phyloP scores from a whole-genome alignment of 2,888 invertebrate species.

The Xanthorhoe designata region DNA sequence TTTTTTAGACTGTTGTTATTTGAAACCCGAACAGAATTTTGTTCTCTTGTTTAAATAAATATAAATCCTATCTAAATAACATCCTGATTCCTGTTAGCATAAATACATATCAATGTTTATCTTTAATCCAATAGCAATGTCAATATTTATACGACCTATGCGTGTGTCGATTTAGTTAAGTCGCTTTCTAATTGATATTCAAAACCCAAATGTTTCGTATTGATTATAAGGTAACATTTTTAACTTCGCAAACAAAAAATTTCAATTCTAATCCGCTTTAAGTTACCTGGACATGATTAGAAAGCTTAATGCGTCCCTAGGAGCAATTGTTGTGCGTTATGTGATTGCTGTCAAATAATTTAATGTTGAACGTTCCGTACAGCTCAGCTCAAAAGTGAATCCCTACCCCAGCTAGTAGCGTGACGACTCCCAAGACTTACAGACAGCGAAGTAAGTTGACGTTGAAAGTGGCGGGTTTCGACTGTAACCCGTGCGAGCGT shows the following conservation, averaged over 20 bases:
- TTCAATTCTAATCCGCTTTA: background rate
- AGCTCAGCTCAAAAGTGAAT: too few species aligned
- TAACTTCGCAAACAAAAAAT: background rate
- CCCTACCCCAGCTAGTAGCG: too few species aligned
- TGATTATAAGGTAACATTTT: background rate
- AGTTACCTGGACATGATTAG: too few species aligned
- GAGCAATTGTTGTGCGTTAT: too few species aligned
- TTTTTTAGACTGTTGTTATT: constrained; percentile 9
- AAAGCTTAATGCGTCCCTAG: too few species aligned
- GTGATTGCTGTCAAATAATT: too few species aligned
- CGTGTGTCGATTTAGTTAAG: background rate
- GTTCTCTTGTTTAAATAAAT: background rate
- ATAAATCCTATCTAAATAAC: constrained; percentile 13
- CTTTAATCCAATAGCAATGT: constrained; percentile 9
- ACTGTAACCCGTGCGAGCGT: too few species aligned
- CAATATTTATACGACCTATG: background rate
- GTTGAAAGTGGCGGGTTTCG: too few species aligned
- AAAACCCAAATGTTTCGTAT: background rate
- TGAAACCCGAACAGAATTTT: background rate
- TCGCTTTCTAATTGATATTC: background rate
- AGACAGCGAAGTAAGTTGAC: too few species aligned
- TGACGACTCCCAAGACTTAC: too few species aligned
- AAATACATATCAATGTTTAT: constrained; percentile 3
- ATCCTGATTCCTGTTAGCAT: constrained; percentile 4
- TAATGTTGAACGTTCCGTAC: too few species aligned